A percentile compares a stretch with the other conserved stretches of the same genome.
Evolutionary conservation across 1,140 invertebrate species (phyloP).

Genomic region (Drosophila nigromelanica): DNA sequence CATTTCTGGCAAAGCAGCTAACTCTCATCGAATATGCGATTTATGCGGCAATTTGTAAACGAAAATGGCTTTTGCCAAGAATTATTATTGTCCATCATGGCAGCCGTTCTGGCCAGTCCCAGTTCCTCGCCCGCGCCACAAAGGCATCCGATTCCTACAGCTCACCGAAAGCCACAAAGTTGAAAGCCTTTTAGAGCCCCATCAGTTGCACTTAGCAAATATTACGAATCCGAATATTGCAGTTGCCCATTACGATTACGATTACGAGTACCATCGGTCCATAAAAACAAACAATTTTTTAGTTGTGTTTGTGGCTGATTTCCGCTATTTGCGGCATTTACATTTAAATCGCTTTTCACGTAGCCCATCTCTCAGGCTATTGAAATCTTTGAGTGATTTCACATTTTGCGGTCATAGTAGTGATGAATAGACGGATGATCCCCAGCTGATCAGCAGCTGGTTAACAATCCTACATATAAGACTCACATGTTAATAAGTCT

Average conservation of each 20-base stretch:
- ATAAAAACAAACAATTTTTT: constrained; percentile 56
- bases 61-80: constrained; percentile 82
- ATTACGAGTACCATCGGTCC: constrained; percentile 27
- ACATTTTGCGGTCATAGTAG: constrained; percentile 4
- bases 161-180: constrained; percentile 8
- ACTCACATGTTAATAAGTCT: neutral
- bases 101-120: constrained; percentile 9
- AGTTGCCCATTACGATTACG: constrained; percentile 6
- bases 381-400: neutral
- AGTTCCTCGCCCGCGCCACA: neutral
- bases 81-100: constrained; percentile 82
- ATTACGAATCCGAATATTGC: constrained; percentile 56
- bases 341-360: constrained; percentile 28
- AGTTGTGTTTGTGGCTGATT: constrained; percentile 18
- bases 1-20: constrained; percentile 57
- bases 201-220: constrained; percentile 71
- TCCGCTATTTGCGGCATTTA: constrained; percentile 25
- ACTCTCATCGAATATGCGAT: constrained; percentile 82
- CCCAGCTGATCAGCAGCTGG: neutral
- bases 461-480: neutral
- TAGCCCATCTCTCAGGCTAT: constrained; percentile 6
- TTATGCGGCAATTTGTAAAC: constrained; percentile 83
- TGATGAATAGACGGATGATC: constrained; percentile 24
- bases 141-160: constrained; percentile 39
- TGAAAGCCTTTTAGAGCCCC: constrained; percentile 56